Conservation (phyloP, 2,888 invertebrate genomes). For the Pristionchus japonicus region DNA sequence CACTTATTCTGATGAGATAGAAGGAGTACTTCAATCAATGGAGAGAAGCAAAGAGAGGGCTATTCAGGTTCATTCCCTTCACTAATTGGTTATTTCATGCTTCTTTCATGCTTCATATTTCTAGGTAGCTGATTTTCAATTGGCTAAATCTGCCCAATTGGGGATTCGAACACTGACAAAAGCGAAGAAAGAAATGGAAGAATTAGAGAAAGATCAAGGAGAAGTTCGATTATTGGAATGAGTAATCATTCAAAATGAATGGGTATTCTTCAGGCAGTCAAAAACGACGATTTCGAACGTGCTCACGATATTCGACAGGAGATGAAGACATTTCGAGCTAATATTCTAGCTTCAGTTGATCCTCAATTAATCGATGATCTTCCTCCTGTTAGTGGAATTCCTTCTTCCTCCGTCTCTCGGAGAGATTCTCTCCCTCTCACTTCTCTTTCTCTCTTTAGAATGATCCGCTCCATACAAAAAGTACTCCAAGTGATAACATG, state of each 20-base stretch:
- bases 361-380: constrained; percentile 54
- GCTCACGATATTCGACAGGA: constrained; percentile 65
- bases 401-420: too few species aligned
- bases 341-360: constrained; percentile 57
- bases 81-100: not conserved
- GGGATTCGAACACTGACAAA: constrained; percentile 56
- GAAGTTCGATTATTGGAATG: not conserved
- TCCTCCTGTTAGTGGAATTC: constrained; percentile 48
- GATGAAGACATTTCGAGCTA: constrained; percentile 61
- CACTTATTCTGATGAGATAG: constrained; percentile 56
- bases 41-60: constrained; percentile 57
- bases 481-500: not conserved
- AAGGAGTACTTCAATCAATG: constrained; percentile 52
- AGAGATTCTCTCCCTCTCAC: not conserved
- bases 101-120: not conserved
- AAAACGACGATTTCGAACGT: constrained; percentile 62
- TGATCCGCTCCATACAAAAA: constrained; percentile 27
- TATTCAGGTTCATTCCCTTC: constrained; percentile 51
- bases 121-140: constrained; percentile 55
- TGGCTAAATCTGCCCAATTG: constrained; percentile 63
- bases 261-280: not conserved
- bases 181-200: constrained; percentile 59
- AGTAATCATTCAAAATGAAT: not conserved
- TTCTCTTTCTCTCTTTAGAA: constrained; percentile 8
- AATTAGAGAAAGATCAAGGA: constrained; percentile 59